These are phyloP conservation scores for Tetramorium parvispinum DNA, from an alignment of 1,140 invertebrate species.

Conservation along the genomic window DNA sequence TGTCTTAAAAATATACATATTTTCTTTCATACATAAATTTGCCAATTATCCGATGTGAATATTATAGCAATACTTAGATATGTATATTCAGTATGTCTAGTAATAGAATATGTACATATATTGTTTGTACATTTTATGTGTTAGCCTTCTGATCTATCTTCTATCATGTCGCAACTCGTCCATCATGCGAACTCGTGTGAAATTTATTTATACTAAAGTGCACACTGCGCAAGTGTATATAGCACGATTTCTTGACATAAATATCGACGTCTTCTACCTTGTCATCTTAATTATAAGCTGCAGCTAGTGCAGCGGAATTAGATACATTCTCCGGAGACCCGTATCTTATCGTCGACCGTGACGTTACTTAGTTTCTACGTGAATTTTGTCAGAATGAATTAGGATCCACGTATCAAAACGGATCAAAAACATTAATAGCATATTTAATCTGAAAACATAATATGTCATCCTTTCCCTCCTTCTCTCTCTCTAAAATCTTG, in stretches of 20 bases:
- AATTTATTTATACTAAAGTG: not conserved
- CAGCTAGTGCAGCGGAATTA: conserved; percentile 35
- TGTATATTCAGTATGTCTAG: too few relatives aligned
- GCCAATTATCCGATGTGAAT: conserved; percentile 27
- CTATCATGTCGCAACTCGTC: not conserved
- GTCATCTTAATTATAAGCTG: conserved; percentile 51
- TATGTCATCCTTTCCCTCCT: too few relatives aligned
- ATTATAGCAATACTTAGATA: not conserved
- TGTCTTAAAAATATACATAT: conserved; percentile 10
- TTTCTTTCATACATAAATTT: conserved; percentile 26
- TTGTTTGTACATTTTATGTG: not conserved
- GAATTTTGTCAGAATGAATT: conserved; percentile 18
- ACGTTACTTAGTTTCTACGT: not conserved
- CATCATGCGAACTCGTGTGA: not conserved
- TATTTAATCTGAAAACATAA: not conserved
- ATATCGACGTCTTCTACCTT: conserved; percentile 30
- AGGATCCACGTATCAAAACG: not conserved
- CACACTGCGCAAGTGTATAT: not conserved
- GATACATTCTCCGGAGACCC: conserved; percentile 43
- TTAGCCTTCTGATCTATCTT: not conserved
- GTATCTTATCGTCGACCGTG: conserved; percentile 29
- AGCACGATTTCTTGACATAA: conserved; percentile 38
- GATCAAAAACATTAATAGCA: not conserved
- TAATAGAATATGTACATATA: not conserved
- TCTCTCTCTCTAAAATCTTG: not conserved